These are phyloP conservation scores for Dipodomys merriami DNA, from an alignment of 2,113 vertebrate genomes.

Conservation along the genomic window DNA sequence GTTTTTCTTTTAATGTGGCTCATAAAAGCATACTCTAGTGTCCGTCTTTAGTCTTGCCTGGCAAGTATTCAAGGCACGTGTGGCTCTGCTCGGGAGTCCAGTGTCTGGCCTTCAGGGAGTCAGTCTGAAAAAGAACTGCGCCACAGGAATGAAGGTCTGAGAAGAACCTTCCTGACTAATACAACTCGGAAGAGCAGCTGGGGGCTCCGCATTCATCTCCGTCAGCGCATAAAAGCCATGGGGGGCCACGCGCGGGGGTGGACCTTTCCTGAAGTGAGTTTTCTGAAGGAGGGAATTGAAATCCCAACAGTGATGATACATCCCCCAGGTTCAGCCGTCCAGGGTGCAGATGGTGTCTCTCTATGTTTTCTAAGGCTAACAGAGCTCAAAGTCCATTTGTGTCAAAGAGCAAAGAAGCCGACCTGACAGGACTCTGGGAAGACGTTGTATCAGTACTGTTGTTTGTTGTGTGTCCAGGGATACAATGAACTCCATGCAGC, in stretches of 20 bases:
- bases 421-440: not conserved
- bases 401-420: slow-evolving; percentile 22
- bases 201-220: no score
- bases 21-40: no score
- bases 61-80: no score
- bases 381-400: not conserved
- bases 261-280: slow-evolving; percentile 13
- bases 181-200: no score
- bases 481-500: no score
- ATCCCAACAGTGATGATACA: slow-evolving; percentile 38
- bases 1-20: not conserved
- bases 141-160: no score
- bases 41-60: no score
- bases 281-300: not conserved
- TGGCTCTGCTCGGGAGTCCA: no score
- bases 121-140: no score
- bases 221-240: no score
- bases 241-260: not conserved
- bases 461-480: not conserved
- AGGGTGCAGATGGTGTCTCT: not conserved
- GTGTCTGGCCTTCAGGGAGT: no score
- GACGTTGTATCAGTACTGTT: not conserved
- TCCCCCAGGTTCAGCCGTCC: not conserved
- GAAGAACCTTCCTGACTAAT: no score
- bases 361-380: not conserved